Base-by-base conservation (phyloP, 35 echinoderm and acorn worm species). In the Diadema setosum region DNA sequence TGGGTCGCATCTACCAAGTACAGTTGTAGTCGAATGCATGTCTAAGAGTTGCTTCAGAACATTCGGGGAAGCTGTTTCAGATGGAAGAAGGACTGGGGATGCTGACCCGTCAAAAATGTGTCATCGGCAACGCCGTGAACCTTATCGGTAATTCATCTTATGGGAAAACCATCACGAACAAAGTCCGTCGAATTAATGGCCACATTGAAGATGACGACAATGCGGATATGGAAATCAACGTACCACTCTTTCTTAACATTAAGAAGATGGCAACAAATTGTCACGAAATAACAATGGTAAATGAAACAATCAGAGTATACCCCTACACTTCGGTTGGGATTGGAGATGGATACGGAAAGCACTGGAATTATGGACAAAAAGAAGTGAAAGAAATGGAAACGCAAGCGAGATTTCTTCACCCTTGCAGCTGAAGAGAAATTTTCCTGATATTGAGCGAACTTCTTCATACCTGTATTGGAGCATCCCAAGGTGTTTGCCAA, bases 111-210 rank as follows among this genome's bases (percentile, higher is more conserved):
- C 48, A 9, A 52, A 52, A 52, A 52, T n/a, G 48, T n/a, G n/a
- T 52, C 48, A 52, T 52, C 48, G 80, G 27, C 9, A 58, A 40
- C 32, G 39, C 81, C 43, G 32, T 89, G 87, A 89, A 86, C 35
- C 42, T 86, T 5, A 46, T 40, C 14, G 86, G 86, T 45, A 85
- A 85, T 84, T 88, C 39, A 27, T 31, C 86, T n/a, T 83, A 88
- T 50, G 86, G 86, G 43, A 88, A 88, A 36, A 88, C 86, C 26
- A 64, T 88, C 24, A 83, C 73, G 9, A 88, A 88, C 55, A 45
- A 88, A 34, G 70, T 83, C 27, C 83, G 48, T 32, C 86, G 83
- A 14, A 5, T 43, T 14, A 63, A 83, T 24, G 42, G 83, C 5
- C 49, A 81, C 26, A 36, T 83, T 25, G 83, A 75, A 27, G 32